These are phyloP conservation scores for Corydoras maculifer DNA, from an alignment of 2,113 vertebrate species.

Conservation along the genomic window DNA sequence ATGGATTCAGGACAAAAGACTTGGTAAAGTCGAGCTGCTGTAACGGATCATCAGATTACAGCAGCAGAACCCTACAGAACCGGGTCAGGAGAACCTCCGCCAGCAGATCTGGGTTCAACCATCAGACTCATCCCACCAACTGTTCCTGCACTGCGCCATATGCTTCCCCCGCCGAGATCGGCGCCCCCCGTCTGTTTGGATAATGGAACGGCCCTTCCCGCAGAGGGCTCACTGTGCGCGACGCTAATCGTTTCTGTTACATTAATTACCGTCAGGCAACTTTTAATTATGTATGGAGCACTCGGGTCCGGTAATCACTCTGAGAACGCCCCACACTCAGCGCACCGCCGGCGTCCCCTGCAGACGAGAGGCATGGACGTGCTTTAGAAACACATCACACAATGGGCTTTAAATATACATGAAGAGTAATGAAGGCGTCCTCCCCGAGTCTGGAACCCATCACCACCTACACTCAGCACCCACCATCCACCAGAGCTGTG, in stretches of 20 bases:
- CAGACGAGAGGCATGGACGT: too few relatives aligned
- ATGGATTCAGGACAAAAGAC: too few relatives aligned
- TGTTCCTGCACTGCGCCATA: conserved; percentile 6
- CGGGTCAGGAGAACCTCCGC: background rate
- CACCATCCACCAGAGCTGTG: too few relatives aligned
- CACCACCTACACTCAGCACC: too few relatives aligned
- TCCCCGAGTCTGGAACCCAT: too few relatives aligned
- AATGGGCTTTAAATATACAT: too few relatives aligned
- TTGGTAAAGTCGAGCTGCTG: too few relatives aligned
- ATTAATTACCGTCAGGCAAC: conserved; percentile 17
- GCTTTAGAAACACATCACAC: too few relatives aligned
- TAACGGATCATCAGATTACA: too few relatives aligned
- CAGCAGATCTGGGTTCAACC: background rate
- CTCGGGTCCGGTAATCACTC: background rate
- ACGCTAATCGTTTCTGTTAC: conserved; percentile 18
- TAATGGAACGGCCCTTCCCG: background rate
- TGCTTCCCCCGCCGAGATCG: conserved; percentile 8
- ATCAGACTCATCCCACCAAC: background rate
- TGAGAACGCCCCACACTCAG: background rate
- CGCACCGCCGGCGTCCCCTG: too few relatives aligned
- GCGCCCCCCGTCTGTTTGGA: background rate
- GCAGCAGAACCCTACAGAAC: too few relatives aligned
- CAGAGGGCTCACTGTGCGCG: conserved; percentile 4
- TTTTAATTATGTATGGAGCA: conserved; percentile 16
- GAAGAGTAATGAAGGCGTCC: too few relatives aligned